Base-by-base conservation (phyloP, 2,113 vertebrate species). In the Tenrec ecaudatus region DNA sequence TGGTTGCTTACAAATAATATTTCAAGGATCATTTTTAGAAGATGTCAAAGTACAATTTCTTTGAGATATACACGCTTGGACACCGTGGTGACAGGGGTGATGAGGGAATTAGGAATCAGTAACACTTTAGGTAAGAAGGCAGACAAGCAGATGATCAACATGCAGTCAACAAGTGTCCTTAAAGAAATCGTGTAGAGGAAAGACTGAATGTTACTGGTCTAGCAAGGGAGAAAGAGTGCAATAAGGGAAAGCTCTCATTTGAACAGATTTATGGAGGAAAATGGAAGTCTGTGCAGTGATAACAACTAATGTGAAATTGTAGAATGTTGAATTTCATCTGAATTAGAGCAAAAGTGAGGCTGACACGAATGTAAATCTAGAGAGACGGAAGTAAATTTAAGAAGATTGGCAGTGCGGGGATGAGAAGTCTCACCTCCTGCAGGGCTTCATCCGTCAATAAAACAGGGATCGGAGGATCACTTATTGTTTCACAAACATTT, bases 111-210 rank as follows among this genome's bases (percentile, higher is more conserved):
- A 47, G 43, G 33, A 53, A 12, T 20, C 29, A 79, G 64, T 27
- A 57, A 22, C 6, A 75, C 3, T n/a, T 1, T 27, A 82, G 40
- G 78, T 14, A 4, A 38, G 73, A 89, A 71, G 57, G 31, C 15
- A 69, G 81, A 68, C 33, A 81, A 80, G 77, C 75, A 84, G 93
- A 43, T 8, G 43, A 15, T 33, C 40, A 79, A 94, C 89, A 80
- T 36, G 31, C 27, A 10, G 3, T n/a, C 11, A 29, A 14, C 33
- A 53, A 81, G 14, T 79, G n/a, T 53, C 84, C 6, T 27, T 79
- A n/a, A 68, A 94, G 38, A 29, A 73, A 43, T 62, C 6, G 47
- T 20, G 60, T 62, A 62, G n/a, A 84, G 0, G 20, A 36, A 78
- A 25, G 16, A 43, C 31, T 19, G 58, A 53, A n/a, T 15, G 20